phyloP scores from a whole-genome alignment of 2,113 vertebrate species.

The Leptobrachium ailaonicum region DNA sequence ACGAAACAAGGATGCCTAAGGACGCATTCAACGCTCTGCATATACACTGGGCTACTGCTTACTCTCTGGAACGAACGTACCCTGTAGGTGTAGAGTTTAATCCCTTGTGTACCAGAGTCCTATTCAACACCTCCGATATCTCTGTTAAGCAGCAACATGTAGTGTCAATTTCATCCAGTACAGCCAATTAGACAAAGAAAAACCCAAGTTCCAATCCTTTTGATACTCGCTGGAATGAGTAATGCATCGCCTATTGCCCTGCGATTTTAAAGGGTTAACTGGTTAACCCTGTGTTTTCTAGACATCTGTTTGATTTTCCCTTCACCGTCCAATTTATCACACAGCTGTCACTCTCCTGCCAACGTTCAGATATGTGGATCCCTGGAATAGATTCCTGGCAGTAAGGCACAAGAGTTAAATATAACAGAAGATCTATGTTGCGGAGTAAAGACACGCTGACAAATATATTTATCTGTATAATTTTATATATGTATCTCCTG shows the following conservation, averaged over 20 bases:
- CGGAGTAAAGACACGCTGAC: not conserved
- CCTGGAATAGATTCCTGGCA: not conserved
- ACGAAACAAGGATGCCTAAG: not conserved
- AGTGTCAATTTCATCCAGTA: too few species aligned
- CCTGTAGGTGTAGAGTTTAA: too few species aligned
- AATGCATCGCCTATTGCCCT: too few species aligned
- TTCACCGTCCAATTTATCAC: not conserved
- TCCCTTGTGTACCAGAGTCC: too few species aligned
- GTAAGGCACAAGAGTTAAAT: not conserved
- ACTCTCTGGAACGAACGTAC: not conserved
- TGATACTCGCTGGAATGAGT: too few species aligned
- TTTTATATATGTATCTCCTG: slow-evolving; percentile 7
- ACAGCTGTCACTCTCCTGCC: not conserved
- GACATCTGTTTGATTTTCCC: not conserved
- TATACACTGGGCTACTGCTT: not conserved
- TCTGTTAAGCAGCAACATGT: too few species aligned
- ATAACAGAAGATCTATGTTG: not conserved
- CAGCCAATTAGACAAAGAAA: too few species aligned
- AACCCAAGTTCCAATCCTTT: too few species aligned
- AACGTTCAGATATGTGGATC: not conserved
- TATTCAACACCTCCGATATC: too few species aligned
- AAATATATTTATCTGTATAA: slow-evolving; percentile 7
- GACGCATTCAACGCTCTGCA: not conserved
- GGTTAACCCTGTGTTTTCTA: not conserved
- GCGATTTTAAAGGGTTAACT: too few species aligned